Conservation (phyloP, 2,888 invertebrate genomes). For the Arrhopalites spinosus region DNA sequence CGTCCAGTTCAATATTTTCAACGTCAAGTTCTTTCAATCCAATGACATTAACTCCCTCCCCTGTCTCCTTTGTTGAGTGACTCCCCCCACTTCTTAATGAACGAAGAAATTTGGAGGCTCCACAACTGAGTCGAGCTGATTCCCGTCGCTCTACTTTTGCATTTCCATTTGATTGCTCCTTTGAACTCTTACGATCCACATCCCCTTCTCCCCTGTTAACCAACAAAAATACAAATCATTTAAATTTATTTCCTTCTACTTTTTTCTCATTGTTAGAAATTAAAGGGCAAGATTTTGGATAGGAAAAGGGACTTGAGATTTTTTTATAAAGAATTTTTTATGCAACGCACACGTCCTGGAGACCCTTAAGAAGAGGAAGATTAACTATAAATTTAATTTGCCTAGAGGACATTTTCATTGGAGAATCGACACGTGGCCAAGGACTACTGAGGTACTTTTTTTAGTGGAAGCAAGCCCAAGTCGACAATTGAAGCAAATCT, state of each 20-base stretch:
- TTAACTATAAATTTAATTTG: conserved; percentile 19
- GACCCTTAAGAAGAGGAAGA: conserved; percentile 1
- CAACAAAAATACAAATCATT: conserved; percentile 11
- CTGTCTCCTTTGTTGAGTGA: conserved; percentile 36
- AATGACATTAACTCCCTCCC: conserved; percentile 53
- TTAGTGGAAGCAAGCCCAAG: not conserved
- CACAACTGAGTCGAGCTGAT: conserved; percentile 50
- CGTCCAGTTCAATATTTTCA: conserved; percentile 30
- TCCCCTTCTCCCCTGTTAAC: conserved; percentile 31
- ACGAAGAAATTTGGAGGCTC: conserved; percentile 54
- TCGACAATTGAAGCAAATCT: not conserved
- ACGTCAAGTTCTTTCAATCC: conserved; percentile 49
- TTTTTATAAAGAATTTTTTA: not conserved
- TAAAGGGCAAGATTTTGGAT: too few species aligned
- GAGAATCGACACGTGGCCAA: conserved; percentile 29
- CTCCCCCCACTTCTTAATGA: conserved; percentile 22
- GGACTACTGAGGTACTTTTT: not conserved
- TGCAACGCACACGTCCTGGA: not conserved
- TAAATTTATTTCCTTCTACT: not conserved
- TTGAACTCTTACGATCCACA: conserved; percentile 26
- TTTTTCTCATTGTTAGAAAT: not conserved
- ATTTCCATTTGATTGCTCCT: conserved; percentile 46
- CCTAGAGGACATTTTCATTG: conserved; percentile 28
- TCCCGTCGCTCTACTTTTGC: conserved; percentile 53
- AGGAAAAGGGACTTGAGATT: too few species aligned